These are phyloP conservation scores for Drosophila nikananu DNA, from an alignment of 1,140 invertebrate species.

Conservation along the genomic window DNA sequence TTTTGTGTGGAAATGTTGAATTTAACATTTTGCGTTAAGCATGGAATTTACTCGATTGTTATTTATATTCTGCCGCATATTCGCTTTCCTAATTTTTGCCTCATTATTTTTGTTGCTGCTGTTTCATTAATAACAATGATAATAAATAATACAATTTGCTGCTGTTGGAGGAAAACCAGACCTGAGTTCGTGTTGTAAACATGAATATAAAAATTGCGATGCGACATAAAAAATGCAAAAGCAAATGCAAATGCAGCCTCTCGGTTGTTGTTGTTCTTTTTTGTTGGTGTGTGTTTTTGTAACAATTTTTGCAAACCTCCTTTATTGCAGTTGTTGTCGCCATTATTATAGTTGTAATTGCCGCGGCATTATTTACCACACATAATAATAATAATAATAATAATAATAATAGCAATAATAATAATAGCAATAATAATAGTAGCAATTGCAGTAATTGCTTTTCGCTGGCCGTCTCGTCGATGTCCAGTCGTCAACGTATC, in stretches of 20 bases:
- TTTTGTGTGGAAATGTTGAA: slow-evolving; percentile 10
- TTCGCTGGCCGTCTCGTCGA: slow-evolving; percentile 22
- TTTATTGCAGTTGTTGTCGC: slow-evolving; percentile 31
- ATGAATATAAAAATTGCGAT: slow-evolving; percentile 64
- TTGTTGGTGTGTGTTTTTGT: slow-evolving; percentile 22
- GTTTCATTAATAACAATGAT: slow-evolving; percentile 47
- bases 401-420: slow-evolving; percentile 13
- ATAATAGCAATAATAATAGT: slow-evolving; percentile 16
- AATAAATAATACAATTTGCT: slow-evolving; percentile 48
- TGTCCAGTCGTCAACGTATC: slow-evolving; percentile 76
- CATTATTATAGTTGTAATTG: slow-evolving; percentile 50
- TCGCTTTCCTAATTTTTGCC: slow-evolving; percentile 8
- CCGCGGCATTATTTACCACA: slow-evolving; percentile 45
- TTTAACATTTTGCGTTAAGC: slow-evolving; percentile 26
- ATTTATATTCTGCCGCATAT: slow-evolving; percentile 6
- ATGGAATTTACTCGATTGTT: slow-evolving; percentile 32
- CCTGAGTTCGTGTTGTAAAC: slow-evolving; percentile 68
- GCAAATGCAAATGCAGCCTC: slow-evolving; percentile 43
- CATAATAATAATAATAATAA: slow-evolving; percentile 36
- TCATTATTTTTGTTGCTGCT: background rate
- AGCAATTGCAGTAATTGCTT: slow-evolving; percentile 31
- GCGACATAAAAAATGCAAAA: slow-evolving; percentile 59
- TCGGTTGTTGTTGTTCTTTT: slow-evolving; percentile 14
- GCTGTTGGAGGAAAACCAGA: slow-evolving; percentile 55
- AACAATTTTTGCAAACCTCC: slow-evolving; percentile 21